Base-by-base conservation (phyloP, 2,888 invertebrate species). In the Drosophila falleni region DNA sequence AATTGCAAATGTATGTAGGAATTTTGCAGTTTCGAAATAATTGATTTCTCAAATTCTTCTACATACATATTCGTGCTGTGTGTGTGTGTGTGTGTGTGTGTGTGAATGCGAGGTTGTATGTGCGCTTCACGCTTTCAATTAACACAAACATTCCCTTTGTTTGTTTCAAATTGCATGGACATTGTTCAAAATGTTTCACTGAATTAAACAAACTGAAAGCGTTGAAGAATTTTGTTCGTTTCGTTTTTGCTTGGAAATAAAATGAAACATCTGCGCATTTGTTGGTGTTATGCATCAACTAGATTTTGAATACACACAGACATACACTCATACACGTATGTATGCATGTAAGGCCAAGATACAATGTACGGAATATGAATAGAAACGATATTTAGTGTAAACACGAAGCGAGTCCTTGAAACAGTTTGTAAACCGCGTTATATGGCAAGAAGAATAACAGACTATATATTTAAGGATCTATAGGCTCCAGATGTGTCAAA, bases 11-110 rank as follows among this genome's bases (percentile, higher is more conserved):
- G 85, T 75, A 76, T 80, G 87, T 87, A 70, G 85, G 89, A 89
- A 87, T 89, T 86, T 86, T 77, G 87, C 89, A 89, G 85, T 86
- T 86, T 86, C 86, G 89, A 86, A 86, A 86, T 86, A 86, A 86
- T 86, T 89, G 86, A 86, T 86, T 86, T 86, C 75, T 76, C 78
- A 85, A 88, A 85, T 88, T 88, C 86, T 87, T 88, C 63, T 56
- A 47, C 37, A 5, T 15, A 56, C 46, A 56, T 44, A 56, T 54
- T 11, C 53, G 23, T 55, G 46, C 11, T 35, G 13, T 41, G 35
- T 60, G 47, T 55, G 33, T 61, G 49, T 60, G 42, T 74, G 63
- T 68, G 66, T 67, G 10, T 56, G 23, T 60, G 55, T 49, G 19
- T 37, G 26, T 63, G 44, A 50, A 33, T 62, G 50, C 60, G 39